phyloP scores from a whole-genome alignment of 2,888 invertebrate genomes.

The Cremastinae sp. region DNA sequence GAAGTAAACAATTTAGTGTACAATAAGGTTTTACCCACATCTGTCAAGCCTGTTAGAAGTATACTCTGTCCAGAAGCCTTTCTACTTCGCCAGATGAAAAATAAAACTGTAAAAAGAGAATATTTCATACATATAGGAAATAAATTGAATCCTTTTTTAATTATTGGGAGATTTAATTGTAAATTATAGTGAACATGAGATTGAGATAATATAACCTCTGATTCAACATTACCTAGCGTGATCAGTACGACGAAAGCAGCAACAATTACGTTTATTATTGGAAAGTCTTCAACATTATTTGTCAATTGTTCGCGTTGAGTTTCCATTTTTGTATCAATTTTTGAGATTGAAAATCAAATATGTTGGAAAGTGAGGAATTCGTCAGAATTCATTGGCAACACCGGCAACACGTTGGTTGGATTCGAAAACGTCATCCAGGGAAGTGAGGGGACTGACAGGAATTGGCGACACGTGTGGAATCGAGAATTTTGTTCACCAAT shows the following conservation, averaged over 20 bases:
- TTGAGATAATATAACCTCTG: constrained; percentile 39
- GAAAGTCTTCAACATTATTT: constrained; percentile 67
- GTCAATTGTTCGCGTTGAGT: constrained; percentile 67
- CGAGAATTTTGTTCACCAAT: too few species aligned
- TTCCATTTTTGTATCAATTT: constrained; percentile 68
- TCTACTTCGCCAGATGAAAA: constrained; percentile 84
- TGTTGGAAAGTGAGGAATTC: constrained; percentile 23
- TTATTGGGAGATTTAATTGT: background rate
- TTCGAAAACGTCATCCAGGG: constrained; percentile 61
- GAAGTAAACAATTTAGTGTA: constrained; percentile 89
- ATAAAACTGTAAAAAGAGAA: constrained; percentile 82
- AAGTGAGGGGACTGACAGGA: too few species aligned
- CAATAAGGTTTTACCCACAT: constrained; percentile 94
- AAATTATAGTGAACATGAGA: constrained; percentile 33
- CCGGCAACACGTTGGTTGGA: constrained; percentile 37
- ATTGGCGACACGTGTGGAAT: too few species aligned
- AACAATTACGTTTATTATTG: constrained; percentile 74
- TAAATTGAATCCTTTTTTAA: background rate
- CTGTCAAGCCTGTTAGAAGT: constrained; percentile 91
- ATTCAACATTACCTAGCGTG: constrained; percentile 76
- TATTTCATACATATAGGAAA: constrained; percentile 1
- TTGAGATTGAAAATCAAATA: constrained; percentile 18
- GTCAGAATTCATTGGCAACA: too few species aligned
- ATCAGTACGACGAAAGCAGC: constrained; percentile 76
- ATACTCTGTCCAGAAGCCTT: constrained; percentile 85